These are phyloP conservation scores for Drosophila paranaensis DNA, from an alignment of 2,888 invertebrate genomes.

Conservation along the genomic window DNA sequence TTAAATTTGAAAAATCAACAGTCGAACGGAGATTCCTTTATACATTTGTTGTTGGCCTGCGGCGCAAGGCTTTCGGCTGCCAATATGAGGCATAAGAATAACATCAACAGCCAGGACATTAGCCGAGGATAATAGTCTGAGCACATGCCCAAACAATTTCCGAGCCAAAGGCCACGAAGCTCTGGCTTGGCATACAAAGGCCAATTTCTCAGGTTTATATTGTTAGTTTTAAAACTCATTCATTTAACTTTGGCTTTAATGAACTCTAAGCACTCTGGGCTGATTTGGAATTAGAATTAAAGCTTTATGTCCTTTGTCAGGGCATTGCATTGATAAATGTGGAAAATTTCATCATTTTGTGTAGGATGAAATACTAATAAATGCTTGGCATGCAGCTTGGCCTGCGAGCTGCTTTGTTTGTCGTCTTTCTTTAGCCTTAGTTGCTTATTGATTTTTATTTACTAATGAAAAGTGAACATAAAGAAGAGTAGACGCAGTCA, in stretches of 20 bases:
- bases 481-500: conserved; percentile 29
- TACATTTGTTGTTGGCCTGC: conserved; percentile 34
- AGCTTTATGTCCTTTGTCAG: background rate
- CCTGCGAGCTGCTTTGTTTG: conserved; percentile 21
- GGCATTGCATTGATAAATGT: background rate
- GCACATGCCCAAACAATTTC: conserved; percentile 17
- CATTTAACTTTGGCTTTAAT: too few species aligned
- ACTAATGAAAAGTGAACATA: conserved; percentile 77
- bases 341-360: conserved; percentile 9
- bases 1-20: conserved; percentile 44
- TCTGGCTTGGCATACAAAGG: too few species aligned
- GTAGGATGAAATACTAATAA: conserved; percentile 9
- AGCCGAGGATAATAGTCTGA: conserved; percentile 28
- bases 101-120: conserved; percentile 20
- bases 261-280: background rate
- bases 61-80: conserved; percentile 4
- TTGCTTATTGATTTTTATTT: conserved; percentile 71
- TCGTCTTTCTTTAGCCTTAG: conserved; percentile 15
- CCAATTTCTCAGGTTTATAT: too few species aligned
- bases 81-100: conserved; percentile 16
- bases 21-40: conserved; percentile 33
- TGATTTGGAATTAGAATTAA: too few species aligned
- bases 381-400: conserved; percentile 22
- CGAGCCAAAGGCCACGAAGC: background rate
- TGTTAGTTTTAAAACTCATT: too few species aligned